Conservation (phyloP, 2,888 invertebrate genomes). For the Cheilosia variabilis region DNA sequence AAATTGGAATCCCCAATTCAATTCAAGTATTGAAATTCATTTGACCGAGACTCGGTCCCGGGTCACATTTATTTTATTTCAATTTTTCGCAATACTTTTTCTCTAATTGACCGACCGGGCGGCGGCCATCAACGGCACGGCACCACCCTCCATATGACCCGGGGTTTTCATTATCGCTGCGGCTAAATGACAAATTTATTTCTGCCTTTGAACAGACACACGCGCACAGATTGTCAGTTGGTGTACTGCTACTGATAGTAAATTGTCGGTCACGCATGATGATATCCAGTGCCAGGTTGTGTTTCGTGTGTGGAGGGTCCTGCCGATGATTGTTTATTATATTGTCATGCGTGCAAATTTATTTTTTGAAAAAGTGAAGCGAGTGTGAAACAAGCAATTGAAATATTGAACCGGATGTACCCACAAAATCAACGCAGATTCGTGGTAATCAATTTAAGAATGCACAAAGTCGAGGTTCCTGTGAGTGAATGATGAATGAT, state of each 20-base stretch:
- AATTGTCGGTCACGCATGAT: constrained; percentile 72
- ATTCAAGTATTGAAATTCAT: constrained; percentile 77
- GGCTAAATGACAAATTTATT: constrained; percentile 69
- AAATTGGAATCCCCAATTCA: constrained; percentile 79
- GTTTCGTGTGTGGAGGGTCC: constrained; percentile 7
- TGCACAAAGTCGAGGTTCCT: background rate
- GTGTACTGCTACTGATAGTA: constrained; percentile 40
- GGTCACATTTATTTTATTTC: constrained; percentile 61
- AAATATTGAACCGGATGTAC: constrained; percentile 56
- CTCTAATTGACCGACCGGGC: constrained; percentile 62
- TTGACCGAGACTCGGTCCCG: constrained; percentile 75
- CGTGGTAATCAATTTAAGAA: constrained; percentile 39
- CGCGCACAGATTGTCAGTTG: background rate
- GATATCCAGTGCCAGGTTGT: constrained; percentile 39
- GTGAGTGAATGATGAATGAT: background rate
- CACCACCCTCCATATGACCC: background rate
- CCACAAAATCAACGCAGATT: constrained; percentile 54
- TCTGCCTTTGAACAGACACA: constrained; percentile 19
- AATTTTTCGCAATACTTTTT: constrained; percentile 67
- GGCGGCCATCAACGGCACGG: background rate
- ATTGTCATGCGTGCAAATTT: constrained; percentile 31
- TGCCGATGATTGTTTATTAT: constrained; percentile 39
- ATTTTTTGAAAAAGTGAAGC: constrained; percentile 33
- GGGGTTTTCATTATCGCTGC: constrained; percentile 48
- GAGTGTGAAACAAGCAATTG: constrained; percentile 61